Percentiles rank a stretch among this genome's conserved stretches.
Evolutionary conservation across 2,113 vertebrate species (phyloP).

Genomic region (Labeo rohita): DNA sequence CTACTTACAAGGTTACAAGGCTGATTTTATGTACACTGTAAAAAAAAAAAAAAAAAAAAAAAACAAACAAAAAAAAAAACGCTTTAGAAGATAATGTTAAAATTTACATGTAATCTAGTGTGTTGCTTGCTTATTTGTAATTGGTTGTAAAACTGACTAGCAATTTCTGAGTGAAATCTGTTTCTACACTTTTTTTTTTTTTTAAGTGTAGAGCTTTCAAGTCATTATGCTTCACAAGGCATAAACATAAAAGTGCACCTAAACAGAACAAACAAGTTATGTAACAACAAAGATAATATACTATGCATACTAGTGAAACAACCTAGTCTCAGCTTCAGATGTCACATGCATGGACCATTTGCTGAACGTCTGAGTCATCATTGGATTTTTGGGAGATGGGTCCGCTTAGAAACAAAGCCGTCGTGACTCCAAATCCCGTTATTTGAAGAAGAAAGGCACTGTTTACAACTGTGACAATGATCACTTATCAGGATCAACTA

Average conservation of each 20-base stretch:
- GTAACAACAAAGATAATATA: background rate
- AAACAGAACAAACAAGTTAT: background rate
- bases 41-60: background rate
- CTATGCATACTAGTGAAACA: background rate
- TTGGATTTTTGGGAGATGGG: too few species aligned
- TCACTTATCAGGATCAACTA: too few species aligned
- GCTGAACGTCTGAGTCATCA: background rate
- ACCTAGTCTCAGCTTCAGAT: background rate
- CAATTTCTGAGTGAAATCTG: background rate
- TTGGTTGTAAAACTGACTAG: background rate
- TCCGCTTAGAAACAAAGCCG: too few species aligned
- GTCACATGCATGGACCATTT: background rate
- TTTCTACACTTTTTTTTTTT: too few species aligned
- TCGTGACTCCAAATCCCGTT: too few species aligned
- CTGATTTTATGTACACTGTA: background rate
- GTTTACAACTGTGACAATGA: too few species aligned
- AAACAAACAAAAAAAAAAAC: background rate
- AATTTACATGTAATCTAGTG: background rate
- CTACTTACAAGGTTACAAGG: too few species aligned
- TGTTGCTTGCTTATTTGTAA: background rate
- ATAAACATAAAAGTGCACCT: background rate
- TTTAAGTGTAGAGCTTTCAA: background rate
- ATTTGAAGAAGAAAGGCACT: too few species aligned
- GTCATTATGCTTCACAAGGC: background rate
- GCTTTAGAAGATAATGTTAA: too few species aligned